These are phyloP conservation scores for Cenopis cana DNA, from an alignment of 2,888 invertebrate genomes.

Conservation along the genomic window DNA sequence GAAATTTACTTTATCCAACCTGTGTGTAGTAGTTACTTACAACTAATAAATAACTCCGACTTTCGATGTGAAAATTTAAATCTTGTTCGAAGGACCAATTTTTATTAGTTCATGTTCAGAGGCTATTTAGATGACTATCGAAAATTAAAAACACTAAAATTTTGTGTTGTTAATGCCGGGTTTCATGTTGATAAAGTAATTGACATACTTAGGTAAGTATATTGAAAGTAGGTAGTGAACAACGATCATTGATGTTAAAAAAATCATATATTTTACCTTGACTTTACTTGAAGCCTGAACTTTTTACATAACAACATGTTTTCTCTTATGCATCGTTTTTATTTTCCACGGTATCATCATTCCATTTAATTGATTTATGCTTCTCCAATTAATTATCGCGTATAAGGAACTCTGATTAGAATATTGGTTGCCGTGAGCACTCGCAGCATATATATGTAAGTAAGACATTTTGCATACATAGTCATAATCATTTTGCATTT, in stretches of 20 bases:
- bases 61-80: not conserved
- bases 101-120: too few species aligned
- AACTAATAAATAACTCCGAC: not conserved
- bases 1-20: not conserved
- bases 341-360: too few species aligned
- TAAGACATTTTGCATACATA: conserved; percentile 14
- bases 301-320: too few species aligned
- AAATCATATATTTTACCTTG: too few species aligned
- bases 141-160: too few species aligned
- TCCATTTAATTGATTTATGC: not conserved
- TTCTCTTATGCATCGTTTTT: not conserved
- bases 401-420: conserved; percentile 41
- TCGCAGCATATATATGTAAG: not conserved
- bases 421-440: conserved; percentile 3
- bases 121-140: too few species aligned
- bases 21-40: not conserved
- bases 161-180: too few species aligned
- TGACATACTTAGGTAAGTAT: too few species aligned
- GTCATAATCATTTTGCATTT: not conserved
- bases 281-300: too few species aligned
- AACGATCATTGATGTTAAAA: too few species aligned
- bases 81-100: not conserved
- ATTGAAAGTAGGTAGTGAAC: too few species aligned
- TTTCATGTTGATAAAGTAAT: too few species aligned
- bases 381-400: not conserved